Base-by-base conservation (phyloP, 2,797 vertebrate genomes). In the Thripadectes ignobilis region DNA sequence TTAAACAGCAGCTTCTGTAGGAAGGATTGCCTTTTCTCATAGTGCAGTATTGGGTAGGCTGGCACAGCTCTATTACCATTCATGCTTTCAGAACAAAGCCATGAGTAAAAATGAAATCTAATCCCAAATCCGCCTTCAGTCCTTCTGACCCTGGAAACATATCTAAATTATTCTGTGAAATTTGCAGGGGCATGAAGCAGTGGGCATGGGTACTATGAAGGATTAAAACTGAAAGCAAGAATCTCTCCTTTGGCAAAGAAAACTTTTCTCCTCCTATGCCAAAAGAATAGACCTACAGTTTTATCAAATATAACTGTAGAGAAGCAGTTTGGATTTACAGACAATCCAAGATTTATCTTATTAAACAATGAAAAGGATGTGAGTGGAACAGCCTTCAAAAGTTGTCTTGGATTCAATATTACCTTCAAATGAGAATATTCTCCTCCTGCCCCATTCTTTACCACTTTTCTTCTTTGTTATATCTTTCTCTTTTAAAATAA, bases 201-300 rank as follows among this genome's bases (percentile, higher is more conserved):
- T 77, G 45, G 13, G 13, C 5, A 32, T 17, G 17, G 15, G 38
- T 63, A 95, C 89, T 95, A 89, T 8, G 30, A 49, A 88, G 73
- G 73, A 90, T 90, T 92, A 94, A 93, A 95, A 91, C 23, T 38
- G 54, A 78, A 92, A 88, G 36, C 21, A 90, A 92, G 49, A 84
- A 32, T 68, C 27, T 74, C 16, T 84, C 69, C 36, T 72, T 72
- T 27, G 39, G 58, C 54, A 86, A 62, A 18, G 75, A 94, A 84
- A 78, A 66, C 77, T 68, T 86, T 80, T 78, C 54, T 55, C 12
- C 10, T 88, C 46, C 43, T 61, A 10, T 69, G 18, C 15, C 43
- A 59, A 92, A 92, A 90, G 34, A 88, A 75, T 30, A 16, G 58
- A 57, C 41, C 17, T 52, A 57, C 15, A n/a, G 3, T 69, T n/a